Evolutionary conservation across 2,888 invertebrate species (phyloP).

Genomic region (Apeira syringaria): DNA sequence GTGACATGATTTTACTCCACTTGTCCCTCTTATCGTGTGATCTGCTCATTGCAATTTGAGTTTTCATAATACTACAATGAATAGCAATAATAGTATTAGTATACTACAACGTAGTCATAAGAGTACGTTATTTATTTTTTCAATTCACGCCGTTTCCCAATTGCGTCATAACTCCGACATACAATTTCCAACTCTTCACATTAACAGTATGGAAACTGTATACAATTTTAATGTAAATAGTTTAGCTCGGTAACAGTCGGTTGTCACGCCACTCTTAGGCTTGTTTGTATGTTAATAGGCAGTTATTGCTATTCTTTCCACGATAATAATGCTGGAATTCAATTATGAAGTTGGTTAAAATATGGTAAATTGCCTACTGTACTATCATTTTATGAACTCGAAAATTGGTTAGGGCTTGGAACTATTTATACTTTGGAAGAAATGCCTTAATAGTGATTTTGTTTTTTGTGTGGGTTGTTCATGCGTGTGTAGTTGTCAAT

Average conservation of each 20-base stretch:
- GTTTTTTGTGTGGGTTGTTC: neutral
- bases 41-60: no score
- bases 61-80: no score
- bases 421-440: conserved; percentile 7
- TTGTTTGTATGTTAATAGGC: conserved; percentile 44
- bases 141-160: neutral
- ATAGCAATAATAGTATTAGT: no score
- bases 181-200: conserved; percentile 31
- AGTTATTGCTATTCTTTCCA: conserved; percentile 33
- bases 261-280: conserved; percentile 37
- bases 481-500: neutral
- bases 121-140: neutral
- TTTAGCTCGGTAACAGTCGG: conserved; percentile 34
- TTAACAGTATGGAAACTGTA: conserved; percentile 28
- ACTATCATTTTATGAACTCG: conserved; percentile 25
- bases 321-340: conserved; percentile 41
- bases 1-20: no score
- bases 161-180: conserved; percentile 11
- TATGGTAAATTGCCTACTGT: conserved; percentile 25
- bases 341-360: conserved; percentile 36
- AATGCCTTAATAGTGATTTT: neutral
- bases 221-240: conserved; percentile 30
- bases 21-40: no score
- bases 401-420: conserved; percentile 10
- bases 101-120: no score